Evolutionary conservation across 2,797 vertebrate genomes (phyloP), one percentile per base, ranked within the genome.

Genomic region (Pelobates cultripes): DNA sequence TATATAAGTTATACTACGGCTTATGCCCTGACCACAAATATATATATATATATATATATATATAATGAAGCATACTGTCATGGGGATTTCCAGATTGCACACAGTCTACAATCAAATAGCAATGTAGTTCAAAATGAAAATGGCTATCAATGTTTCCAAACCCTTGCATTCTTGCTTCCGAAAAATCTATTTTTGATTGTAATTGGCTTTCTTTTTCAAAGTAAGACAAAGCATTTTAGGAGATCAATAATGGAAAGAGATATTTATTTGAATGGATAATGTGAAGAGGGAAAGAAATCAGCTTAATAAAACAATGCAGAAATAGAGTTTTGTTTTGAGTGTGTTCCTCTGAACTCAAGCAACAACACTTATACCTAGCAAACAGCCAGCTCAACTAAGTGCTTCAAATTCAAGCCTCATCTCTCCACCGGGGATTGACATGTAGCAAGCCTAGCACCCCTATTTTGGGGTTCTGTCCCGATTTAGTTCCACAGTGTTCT

Each of bases 171-270:
- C 53, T 68, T 68, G 45, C 17, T 81, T 81, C 79, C 73, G 74
- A 73, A 61, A 75, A 81, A 70, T 53, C 43, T 81, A 81, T 81
- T 75, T 79, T 70, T 68, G 69, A 66, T 12, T 42, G 43, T 70
- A 14, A 75, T 70, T 70, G 73, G 64, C 53, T 70, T 75, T 75
- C 66, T 63, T 43, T 75, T 14, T 8, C 14, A 45, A 8, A 15
- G 42, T 17, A 55, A 60, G 40, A 73, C 55, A 79, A 9, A 42
- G 43, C 17, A 15, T 68, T 68, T 12, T 57, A 57, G 13, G 55
- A 12, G 55, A 57, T 57, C 55, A 57, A 57, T 57, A 57, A 57
- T 57, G 55, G 13, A 57, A 12, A 1, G 14, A 2, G 5, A 51
- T 6, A 14, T 4, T 14, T 57, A 57, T 57, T 15, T 57, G 55